Conservation (phyloP, 2,888 invertebrate genomes). For the Epinotia bilunana region DNA sequence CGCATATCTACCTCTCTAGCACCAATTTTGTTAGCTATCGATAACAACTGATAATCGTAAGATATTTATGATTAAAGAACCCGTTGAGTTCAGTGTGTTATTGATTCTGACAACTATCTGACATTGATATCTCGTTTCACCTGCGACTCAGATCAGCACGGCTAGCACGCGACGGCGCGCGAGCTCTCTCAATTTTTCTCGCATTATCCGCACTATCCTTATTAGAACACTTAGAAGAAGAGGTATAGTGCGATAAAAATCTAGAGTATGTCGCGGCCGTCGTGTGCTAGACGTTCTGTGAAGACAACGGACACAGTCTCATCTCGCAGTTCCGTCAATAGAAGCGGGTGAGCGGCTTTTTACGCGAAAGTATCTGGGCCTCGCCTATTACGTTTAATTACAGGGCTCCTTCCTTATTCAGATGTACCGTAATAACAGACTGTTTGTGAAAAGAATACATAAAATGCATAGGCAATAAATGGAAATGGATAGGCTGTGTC, state of each 20-base stretch:
- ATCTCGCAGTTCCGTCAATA: slow-evolving; percentile 36
- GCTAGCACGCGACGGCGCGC: too few species aligned
- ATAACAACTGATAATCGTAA: too few species aligned
- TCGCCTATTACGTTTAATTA: slow-evolving; percentile 68
- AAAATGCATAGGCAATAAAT: slow-evolving; percentile 32
- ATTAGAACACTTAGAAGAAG: too few species aligned
- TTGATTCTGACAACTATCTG: background rate
- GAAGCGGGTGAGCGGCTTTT: slow-evolving; percentile 63
- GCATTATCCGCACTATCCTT: too few species aligned
- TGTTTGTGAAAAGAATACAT: slow-evolving; percentile 40
- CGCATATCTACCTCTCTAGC: too few species aligned
- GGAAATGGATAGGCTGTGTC: slow-evolving; percentile 27
- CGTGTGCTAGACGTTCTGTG: too few species aligned
- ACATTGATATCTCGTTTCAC: background rate
- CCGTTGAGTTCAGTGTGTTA: background rate
- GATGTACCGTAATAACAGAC: slow-evolving; percentile 45
- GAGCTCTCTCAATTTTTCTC: too few species aligned
- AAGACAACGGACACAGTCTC: slow-evolving; percentile 15
- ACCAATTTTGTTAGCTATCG: too few species aligned
- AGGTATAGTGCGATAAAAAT: too few species aligned
- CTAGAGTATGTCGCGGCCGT: too few species aligned
- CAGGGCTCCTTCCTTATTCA: slow-evolving; percentile 70
- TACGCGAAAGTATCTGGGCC: slow-evolving; percentile 72
- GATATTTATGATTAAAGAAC: too few species aligned
- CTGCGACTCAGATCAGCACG: background rate